These are phyloP conservation scores for Intellagama lesueurii DNA, from an alignment of 2,797 vertebrate genomes.

Conservation along the genomic window DNA sequence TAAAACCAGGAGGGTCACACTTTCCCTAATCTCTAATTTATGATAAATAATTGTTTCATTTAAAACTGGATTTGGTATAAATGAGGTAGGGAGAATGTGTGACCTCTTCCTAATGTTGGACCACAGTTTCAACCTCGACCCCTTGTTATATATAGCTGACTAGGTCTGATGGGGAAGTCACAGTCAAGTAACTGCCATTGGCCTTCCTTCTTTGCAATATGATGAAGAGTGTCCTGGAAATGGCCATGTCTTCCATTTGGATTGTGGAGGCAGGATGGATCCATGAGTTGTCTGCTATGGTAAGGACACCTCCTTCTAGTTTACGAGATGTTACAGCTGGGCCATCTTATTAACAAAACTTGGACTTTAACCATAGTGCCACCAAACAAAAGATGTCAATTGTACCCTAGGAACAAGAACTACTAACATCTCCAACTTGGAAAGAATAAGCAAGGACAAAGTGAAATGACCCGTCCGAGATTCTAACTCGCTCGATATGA, in stretches of 20 bases:
- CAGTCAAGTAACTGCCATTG: background rate
- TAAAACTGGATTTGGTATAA: background rate
- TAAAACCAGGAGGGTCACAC: background rate
- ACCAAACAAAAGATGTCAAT: background rate
- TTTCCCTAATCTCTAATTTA: background rate
- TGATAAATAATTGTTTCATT: background rate
- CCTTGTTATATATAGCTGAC: background rate
- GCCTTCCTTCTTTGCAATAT: background rate
- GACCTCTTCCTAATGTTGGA: background rate
- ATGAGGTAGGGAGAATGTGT: background rate
- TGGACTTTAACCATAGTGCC: background rate
- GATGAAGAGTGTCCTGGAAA: background rate
- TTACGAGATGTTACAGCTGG: background rate
- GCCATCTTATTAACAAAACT: background rate
- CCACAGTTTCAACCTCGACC: background rate
- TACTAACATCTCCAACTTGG: background rate
- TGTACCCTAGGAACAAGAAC: background rate
- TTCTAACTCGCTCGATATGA: background rate
- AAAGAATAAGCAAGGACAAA: background rate
- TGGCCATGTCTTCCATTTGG: background rate
- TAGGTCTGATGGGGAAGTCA: background rate
- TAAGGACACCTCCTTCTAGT: too few species aligned
- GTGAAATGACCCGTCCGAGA: background rate
- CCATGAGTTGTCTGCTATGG: background rate
- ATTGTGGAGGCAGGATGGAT: background rate